Conservation (phyloP, 2,888 invertebrate genomes). For the Diachrysia chrysitis region DNA sequence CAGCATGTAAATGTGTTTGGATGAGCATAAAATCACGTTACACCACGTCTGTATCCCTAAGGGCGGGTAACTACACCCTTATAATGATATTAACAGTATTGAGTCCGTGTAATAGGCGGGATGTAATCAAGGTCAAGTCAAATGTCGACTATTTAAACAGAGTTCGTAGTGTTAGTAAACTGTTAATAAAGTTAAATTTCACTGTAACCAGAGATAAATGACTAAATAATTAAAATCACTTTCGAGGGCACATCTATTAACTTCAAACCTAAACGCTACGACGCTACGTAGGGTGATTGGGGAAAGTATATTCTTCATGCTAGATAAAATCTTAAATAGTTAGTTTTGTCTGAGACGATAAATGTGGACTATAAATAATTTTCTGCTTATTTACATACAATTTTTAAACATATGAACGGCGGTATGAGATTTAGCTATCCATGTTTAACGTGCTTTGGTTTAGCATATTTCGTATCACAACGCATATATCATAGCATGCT, state of each 20-base stretch:
- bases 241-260: not conserved
- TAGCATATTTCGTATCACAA: no score
- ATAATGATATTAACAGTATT: constrained; percentile 1
- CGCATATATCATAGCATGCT: no score
- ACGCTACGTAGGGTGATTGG: no score
- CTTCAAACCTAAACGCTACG: no score
- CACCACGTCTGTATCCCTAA: not conserved
- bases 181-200: not conserved
- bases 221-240: not conserved
- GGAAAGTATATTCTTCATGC: no score
- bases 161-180: not conserved
- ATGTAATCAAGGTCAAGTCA: not conserved
- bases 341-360: no score
- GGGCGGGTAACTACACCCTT: not conserved
- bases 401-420: no score
- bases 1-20: not conserved
- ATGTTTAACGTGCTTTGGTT: no score
- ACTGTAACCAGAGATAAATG: not conserved
- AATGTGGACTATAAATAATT: no score
- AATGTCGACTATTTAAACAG: not conserved
- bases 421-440: no score
- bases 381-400: no score
- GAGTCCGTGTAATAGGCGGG: not conserved
- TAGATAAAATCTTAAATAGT: no score
- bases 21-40: constrained; percentile 1